These are phyloP conservation scores for Cerastoderma edule DNA, from an alignment of 2,888 invertebrate genomes.

Conservation along the genomic window DNA sequence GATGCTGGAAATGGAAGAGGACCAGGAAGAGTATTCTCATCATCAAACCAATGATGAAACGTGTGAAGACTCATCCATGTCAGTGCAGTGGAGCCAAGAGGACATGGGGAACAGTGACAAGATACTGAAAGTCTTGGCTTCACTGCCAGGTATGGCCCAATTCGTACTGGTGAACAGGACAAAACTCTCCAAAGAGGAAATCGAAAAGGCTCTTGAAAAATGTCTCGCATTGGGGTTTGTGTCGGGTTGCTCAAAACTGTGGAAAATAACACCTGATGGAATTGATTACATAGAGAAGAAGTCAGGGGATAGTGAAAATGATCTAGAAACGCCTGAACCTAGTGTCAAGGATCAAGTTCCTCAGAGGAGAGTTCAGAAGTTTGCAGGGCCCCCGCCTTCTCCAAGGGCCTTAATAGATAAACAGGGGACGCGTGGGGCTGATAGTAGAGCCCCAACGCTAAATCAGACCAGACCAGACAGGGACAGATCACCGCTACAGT, in stretches of 20 bases:
- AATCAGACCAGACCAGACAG: not conserved
- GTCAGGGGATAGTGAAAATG: not conserved
- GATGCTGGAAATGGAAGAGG: not conserved
- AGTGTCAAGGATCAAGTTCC: not conserved
- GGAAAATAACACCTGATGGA: slow-evolving; percentile 60
- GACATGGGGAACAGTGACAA: slow-evolving; percentile 38
- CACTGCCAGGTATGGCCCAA: slow-evolving; percentile 36
- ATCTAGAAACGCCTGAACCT: slow-evolving; percentile 2
- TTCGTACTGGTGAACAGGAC: slow-evolving; percentile 57
- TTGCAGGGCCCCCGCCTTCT: slow-evolving; percentile 51
- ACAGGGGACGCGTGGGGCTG: not conserved
- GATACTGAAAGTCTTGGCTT: slow-evolving; percentile 28
- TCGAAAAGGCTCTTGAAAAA: slow-evolving; percentile 43
- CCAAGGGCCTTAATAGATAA: slow-evolving; percentile 40
- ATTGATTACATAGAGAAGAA: slow-evolving; percentile 51
- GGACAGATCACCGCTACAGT: slow-evolving; percentile 14
- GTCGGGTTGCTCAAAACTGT: slow-evolving; percentile 37
- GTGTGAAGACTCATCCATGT: too few relatives aligned
- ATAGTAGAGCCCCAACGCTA: not conserved
- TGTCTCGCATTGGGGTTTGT: slow-evolving; percentile 52
- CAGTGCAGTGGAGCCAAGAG: too few relatives aligned
- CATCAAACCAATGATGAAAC: too few relatives aligned
- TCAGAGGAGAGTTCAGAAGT: slow-evolving; percentile 14
- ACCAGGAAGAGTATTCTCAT: too few relatives aligned
- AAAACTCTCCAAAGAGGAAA: slow-evolving; percentile 33